phyloP scores from a whole-genome alignment of 2,888 invertebrate species.

The Caenorhabditis sulstoni region DNA sequence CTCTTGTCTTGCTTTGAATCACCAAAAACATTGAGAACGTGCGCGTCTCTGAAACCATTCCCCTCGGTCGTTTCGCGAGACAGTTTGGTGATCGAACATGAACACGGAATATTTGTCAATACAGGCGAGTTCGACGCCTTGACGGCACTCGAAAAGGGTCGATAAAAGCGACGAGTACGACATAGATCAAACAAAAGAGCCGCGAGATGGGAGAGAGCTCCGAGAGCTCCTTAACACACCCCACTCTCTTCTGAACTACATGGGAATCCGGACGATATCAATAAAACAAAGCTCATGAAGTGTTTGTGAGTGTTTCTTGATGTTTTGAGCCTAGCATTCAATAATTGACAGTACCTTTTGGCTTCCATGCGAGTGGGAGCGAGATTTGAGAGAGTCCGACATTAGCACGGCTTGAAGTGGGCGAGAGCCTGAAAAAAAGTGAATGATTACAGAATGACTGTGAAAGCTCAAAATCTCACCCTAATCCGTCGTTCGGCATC shows the following conservation, averaged over 20 bases:
- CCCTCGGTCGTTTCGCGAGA: background rate
- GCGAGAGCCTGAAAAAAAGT: slow-evolving; percentile 46
- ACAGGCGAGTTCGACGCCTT: slow-evolving; percentile 21
- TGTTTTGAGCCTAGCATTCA: background rate
- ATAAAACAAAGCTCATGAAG: background rate
- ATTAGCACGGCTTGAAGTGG: slow-evolving; percentile 61
- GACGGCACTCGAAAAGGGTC: slow-evolving; percentile 39
- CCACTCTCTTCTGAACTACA: background rate
- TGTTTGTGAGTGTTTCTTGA: slow-evolving; percentile 22
- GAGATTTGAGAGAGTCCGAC: slow-evolving; percentile 69
- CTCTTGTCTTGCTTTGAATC: slow-evolving; percentile 64
- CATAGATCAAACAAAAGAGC: slow-evolving; percentile 46
- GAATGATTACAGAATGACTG: background rate
- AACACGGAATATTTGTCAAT: slow-evolving; percentile 40
- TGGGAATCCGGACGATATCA: background rate
- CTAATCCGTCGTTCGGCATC: slow-evolving; percentile 42
- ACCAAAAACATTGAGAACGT: slow-evolving; percentile 71
- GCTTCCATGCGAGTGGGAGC: slow-evolving; percentile 70
- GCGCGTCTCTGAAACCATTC: slow-evolving; percentile 61
- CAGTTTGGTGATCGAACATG: slow-evolving; percentile 17
- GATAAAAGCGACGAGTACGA: slow-evolving; percentile 47
- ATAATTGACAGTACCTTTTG: slow-evolving; percentile 36
- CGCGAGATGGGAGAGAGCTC: background rate
- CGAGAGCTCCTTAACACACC: too few relatives aligned
- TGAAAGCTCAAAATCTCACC: slow-evolving; percentile 38